Percentiles rank a stretch among this genome's conserved stretches.
Evolutionary conservation across 2,888 invertebrate genomes (phyloP).

Genomic region (Luffia ferchaultella): DNA sequence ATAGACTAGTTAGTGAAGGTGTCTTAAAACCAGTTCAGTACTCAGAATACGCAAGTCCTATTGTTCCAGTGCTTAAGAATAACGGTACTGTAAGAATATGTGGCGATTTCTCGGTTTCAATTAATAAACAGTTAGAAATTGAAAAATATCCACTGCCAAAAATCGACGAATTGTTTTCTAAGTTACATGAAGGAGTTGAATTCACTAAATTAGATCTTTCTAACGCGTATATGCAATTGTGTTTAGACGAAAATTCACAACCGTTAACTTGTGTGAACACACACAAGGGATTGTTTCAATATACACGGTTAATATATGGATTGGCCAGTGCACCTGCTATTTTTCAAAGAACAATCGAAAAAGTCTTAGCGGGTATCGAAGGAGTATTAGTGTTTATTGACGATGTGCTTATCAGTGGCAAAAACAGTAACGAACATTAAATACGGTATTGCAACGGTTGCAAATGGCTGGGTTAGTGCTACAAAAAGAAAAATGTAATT

Average conservation of each 20-base stretch:
- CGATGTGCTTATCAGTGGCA: conserved; percentile 3
- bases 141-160: conserved; percentile 19
- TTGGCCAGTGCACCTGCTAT: conserved; percentile 24
- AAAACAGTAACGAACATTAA: background rate
- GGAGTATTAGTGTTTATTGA: conserved; percentile 6
- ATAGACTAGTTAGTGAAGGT: conserved; percentile 14
- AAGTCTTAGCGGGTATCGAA: conserved; percentile 6
- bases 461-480: background rate
- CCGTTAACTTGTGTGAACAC: conserved; percentile 20
- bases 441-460: background rate
- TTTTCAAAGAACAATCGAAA: conserved; percentile 26
- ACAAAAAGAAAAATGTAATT: too few relatives aligned
- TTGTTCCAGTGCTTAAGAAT: conserved; percentile 16
- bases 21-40: conserved; percentile 17
- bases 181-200: conserved; percentile 16
- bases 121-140: conserved; percentile 19
- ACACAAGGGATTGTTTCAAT: conserved; percentile 20
- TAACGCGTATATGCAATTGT: too few relatives aligned
- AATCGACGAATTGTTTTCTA: conserved; percentile 18
- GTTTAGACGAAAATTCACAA: conserved; percentile 12
- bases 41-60: conserved; percentile 17
- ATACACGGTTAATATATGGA: conserved; percentile 22
- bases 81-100: conserved; percentile 14
- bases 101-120: conserved; percentile 19
- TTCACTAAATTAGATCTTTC: conserved; percentile 19